Percentiles rank a stretch among this genome's conserved stretches.
Conservation (phyloP, 2,797 vertebrate genomes). For the Rhinichthys osculus region DNA sequence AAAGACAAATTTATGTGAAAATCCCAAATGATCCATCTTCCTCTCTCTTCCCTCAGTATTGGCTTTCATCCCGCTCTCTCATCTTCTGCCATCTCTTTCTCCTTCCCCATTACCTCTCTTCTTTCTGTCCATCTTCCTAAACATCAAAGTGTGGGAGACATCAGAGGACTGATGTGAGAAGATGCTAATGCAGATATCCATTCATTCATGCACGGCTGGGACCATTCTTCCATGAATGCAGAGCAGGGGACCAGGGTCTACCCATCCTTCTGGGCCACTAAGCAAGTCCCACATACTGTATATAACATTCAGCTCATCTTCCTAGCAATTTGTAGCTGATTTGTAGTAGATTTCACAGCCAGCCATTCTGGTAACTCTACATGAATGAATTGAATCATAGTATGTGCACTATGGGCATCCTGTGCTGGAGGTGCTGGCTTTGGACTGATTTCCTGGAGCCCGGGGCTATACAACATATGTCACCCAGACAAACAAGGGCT, state of each 20-base stretch:
- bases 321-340: neutral
- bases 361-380: neutral
- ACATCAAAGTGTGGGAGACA: constrained; percentile 71
- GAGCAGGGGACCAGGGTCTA: neutral
- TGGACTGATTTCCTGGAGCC: constrained; percentile 67
- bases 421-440: constrained; percentile 69
- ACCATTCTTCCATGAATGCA: neutral
- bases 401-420: constrained; percentile 58
- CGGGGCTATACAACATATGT: constrained; percentile 69
- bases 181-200: constrained; percentile 64
- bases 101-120: neutral
- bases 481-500: constrained; percentile 67
- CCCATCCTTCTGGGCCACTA: neutral
- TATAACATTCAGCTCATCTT: neutral
- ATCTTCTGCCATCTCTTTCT: constrained; percentile 20
- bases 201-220: constrained; percentile 50
- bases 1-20: constrained; percentile 27
- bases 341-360: constrained; percentile 31
- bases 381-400: constrained; percentile 46
- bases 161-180: constrained; percentile 62
- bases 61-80: constrained; percentile 34
- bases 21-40: constrained; percentile 31
- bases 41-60: constrained; percentile 5
- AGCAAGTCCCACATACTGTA: neutral
- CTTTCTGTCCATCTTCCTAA: constrained; percentile 53